Percentiles rank a stretch among this genome's conserved stretches.
These are phyloP conservation scores for Turdus rufiventris DNA, from an alignment of 2,113 vertebrate genomes.

Conservation along the genomic window DNA sequence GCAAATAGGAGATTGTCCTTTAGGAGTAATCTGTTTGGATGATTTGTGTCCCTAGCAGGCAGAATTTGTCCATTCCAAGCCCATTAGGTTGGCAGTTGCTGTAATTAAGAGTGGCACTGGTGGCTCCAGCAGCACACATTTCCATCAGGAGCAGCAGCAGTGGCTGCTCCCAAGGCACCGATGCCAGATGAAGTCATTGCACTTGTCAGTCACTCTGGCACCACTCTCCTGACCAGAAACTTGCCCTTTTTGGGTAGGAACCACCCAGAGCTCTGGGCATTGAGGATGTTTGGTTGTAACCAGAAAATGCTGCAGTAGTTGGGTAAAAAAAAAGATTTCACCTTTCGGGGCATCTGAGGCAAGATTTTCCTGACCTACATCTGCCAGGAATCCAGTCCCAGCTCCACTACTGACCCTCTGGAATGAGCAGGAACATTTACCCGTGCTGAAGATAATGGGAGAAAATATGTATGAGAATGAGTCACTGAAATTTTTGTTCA, in stretches of 20 bases:
- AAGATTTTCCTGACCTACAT: conserved; percentile 4
- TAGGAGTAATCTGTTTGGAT: background rate
- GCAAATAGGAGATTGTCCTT: background rate
- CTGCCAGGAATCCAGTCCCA: background rate
- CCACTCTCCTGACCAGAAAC: background rate
- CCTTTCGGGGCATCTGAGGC: background rate
- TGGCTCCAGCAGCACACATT: background rate
- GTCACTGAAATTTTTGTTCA: conserved; percentile 53
- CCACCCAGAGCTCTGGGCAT: background rate
- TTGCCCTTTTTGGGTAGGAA: conserved; percentile 23
- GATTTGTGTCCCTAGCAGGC: background rate
- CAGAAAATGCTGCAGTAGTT: background rate
- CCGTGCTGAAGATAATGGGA: conserved; percentile 10
- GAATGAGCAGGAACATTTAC: background rate
- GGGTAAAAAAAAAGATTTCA: background rate
- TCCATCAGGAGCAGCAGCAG: background rate
- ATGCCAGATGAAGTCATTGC: conserved; percentile 52
- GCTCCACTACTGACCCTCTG: background rate
- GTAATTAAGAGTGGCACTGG: background rate
- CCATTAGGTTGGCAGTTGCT: background rate
- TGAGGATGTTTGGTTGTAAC: background rate
- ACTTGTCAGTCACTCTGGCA: conserved; percentile 34
- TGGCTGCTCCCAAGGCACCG: background rate
- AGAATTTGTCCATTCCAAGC: background rate
- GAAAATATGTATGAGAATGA: conserved; percentile 59